These are phyloP conservation scores for Tokudaia tokunoshimensis DNA, from an alignment of 2,797 vertebrate genomes.

Conservation along the genomic window DNA sequence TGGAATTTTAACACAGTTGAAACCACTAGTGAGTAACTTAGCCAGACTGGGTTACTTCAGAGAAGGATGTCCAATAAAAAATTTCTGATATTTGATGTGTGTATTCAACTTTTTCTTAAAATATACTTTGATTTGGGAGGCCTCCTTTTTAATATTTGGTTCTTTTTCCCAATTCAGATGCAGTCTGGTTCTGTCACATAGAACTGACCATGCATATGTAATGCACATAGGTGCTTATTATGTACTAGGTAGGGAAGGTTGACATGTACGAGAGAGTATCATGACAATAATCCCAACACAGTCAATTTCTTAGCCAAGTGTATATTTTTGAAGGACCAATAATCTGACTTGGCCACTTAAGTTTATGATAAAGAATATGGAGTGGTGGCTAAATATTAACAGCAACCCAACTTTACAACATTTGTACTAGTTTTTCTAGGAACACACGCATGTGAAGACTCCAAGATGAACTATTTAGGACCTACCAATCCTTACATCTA, in stretches of 20 bases:
- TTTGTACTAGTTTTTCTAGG: constrained; percentile 18
- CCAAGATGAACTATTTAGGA: not conserved
- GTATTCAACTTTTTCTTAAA: not conserved
- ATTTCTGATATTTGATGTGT: not conserved
- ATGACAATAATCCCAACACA: not conserved
- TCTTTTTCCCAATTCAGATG: not conserved
- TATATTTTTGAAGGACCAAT: not conserved
- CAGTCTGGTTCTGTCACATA: not conserved
- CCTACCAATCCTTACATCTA: not conserved
- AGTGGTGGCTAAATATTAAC: not conserved
- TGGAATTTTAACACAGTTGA: constrained; percentile 1
- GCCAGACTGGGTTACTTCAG: not conserved
- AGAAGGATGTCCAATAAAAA: not conserved
- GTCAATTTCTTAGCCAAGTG: not conserved
- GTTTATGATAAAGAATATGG: constrained; percentile 16
- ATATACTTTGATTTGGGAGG: constrained; percentile 8
- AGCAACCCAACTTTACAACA: not conserved
- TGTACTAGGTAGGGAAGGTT: not conserved
- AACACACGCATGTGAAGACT: not conserved
- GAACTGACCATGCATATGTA: not conserved
- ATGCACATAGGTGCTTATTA: not conserved
- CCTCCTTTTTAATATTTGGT: not conserved
- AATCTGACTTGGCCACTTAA: not conserved
- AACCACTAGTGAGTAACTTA: not conserved
- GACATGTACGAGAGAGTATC: not conserved